Percentiles rank a stretch among this genome's conserved stretches.
Evolutionary conservation across 2,888 invertebrate species (phyloP).

Genomic region (Stenurella melanura): DNA sequence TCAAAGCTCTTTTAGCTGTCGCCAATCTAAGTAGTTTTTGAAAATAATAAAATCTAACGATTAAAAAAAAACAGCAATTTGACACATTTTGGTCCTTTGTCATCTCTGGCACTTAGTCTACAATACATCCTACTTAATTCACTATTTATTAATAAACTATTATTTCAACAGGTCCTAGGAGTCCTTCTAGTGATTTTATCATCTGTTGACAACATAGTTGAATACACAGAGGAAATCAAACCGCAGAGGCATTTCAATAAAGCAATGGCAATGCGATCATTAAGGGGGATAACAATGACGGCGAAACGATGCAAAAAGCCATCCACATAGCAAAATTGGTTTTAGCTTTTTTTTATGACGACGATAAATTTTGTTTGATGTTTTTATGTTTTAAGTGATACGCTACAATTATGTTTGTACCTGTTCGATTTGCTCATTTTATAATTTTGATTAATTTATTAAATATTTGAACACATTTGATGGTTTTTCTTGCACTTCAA

Average conservation of each 20-base stretch:
- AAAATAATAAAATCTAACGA: too few relatives aligned
- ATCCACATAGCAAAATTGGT: conserved; percentile 55
- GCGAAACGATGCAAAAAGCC: conserved; percentile 64
- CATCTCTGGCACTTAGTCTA: too few relatives aligned
- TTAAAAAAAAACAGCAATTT: too few relatives aligned
- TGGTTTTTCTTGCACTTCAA: not conserved
- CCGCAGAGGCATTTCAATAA: conserved; percentile 90
- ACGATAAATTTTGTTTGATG: not conserved
- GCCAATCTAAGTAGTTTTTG: too few relatives aligned
- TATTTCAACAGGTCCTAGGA: conserved; percentile 81
- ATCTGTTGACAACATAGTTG: conserved; percentile 77
- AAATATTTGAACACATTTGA: conserved; percentile 34
- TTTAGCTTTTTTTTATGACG: not conserved
- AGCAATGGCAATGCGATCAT: conserved; percentile 91
- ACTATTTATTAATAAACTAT: not conserved
- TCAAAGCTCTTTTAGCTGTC: too few relatives aligned
- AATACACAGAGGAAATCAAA: conserved; percentile 76
- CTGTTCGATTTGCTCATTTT: conserved; percentile 52
- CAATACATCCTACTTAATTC: conserved; percentile 1
- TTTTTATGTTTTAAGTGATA: conserved; percentile 43
- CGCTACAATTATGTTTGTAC: conserved; percentile 47
- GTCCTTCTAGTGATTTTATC: conserved; percentile 89
- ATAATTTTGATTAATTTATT: conserved; percentile 43
- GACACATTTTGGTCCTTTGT: too few relatives aligned
- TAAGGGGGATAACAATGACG: conserved; percentile 74